Conservation (phyloP, 2,888 invertebrate species). For the Dasypogon diadema region DNA sequence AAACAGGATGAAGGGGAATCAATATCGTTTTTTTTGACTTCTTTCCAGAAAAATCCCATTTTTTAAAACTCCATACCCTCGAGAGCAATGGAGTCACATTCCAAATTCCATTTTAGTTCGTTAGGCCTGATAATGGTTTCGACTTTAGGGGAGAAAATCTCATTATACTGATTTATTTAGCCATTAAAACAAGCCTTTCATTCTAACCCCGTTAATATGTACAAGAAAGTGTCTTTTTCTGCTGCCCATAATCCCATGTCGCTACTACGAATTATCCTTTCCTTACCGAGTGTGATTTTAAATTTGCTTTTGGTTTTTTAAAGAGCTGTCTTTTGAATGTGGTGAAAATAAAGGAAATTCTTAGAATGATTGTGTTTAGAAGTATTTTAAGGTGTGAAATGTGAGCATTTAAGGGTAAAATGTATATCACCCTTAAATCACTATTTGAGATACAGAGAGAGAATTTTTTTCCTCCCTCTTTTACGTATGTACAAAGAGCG, state of each 20-base stretch:
- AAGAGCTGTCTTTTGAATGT: too few species aligned
- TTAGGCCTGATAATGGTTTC: conserved; percentile 12
- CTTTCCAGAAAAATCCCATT: neutral
- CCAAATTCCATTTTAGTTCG: conserved; percentile 12
- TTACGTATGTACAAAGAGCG: too few species aligned
- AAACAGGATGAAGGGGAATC: neutral
- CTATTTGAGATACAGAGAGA: too few species aligned
- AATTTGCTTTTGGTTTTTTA: too few species aligned
- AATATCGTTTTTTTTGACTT: neutral
- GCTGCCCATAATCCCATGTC: neutral
- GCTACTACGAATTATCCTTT: neutral
- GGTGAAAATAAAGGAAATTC: too few species aligned
- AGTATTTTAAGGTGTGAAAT: too few species aligned
- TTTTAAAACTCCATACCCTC: neutral
- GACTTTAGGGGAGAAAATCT: conserved; percentile 6
- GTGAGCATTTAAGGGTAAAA: too few species aligned
- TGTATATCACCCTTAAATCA: too few species aligned
- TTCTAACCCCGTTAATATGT: neutral
- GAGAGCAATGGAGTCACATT: neutral
- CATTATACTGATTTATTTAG: conserved; percentile 11
- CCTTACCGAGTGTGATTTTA: too few species aligned
- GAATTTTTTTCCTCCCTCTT: too few species aligned
- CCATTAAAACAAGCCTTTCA: neutral
- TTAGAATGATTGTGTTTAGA: too few species aligned
- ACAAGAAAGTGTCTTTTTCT: neutral